A percentile compares a stretch with the other conserved stretches of the same genome.
These are phyloP conservation scores for Brienomyrus longianalis DNA, from an alignment of 2,113 vertebrate species.

Conservation along the genomic window DNA sequence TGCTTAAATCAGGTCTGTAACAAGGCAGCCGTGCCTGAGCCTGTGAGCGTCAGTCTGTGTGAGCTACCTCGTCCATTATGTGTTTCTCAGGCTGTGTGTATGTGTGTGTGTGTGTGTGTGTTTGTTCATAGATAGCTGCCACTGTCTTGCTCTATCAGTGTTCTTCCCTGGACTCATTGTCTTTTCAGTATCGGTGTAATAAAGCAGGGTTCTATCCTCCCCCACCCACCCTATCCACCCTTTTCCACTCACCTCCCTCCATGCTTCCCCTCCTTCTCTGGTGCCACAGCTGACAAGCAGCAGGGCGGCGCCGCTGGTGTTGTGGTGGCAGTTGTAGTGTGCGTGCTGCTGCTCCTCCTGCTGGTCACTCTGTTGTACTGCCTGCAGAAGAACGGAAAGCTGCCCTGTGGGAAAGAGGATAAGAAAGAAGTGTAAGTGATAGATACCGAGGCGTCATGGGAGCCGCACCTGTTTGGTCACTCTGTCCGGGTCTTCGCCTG, in stretches of 20 bases:
- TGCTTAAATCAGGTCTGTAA: conserved; percentile 71
- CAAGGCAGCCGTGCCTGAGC: conserved; percentile 35
- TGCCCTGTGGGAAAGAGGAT: conserved; percentile 61
- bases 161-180: conserved; percentile 27
- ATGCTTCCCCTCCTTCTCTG: conserved; percentile 18
- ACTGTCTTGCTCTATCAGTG: conserved; percentile 16
- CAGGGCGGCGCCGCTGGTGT: conserved; percentile 70
- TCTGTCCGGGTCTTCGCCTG: neutral
- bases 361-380: conserved; percentile 74
- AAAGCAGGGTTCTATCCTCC: conserved; percentile 2
- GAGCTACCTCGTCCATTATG: neutral
- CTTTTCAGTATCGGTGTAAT: neutral
- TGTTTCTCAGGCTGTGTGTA: neutral
- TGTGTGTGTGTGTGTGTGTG: conserved; percentile 29
- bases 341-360: conserved; percentile 76
- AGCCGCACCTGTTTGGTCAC: neutral
- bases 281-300: conserved; percentile 55
- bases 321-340: conserved; percentile 78
- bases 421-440: conserved; percentile 76
- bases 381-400: conserved; percentile 70
- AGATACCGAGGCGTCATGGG: neutral
- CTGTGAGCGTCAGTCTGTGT: conserved; percentile 24
- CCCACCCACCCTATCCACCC: conserved; percentile 4
- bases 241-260: neutral
- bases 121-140: conserved; percentile 27